phyloP scores from a whole-genome alignment of 2,888 invertebrate species.

The Lobophora halterata region DNA sequence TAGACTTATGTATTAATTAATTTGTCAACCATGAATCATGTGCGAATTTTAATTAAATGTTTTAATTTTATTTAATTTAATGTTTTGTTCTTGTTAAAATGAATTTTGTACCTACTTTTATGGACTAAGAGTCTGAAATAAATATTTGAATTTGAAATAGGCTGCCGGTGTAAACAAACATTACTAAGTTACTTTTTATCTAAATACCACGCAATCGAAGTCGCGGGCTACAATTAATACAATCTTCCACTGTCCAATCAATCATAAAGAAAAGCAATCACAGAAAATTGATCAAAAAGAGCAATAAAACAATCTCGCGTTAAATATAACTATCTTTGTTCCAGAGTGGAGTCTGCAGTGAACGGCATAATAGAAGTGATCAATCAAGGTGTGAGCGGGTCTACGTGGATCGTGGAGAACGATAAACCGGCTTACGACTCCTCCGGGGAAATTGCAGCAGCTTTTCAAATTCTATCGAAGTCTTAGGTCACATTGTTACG shows the following conservation, averaged over 20 bases:
- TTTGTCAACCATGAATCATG: no score
- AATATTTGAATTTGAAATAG: no score
- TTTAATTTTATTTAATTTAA: no score
- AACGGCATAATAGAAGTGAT: constrained; percentile 63
- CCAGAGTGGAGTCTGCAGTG: constrained; percentile 67
- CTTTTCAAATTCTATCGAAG: constrained; percentile 44
- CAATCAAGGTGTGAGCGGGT: constrained; percentile 52
- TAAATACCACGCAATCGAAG: no score
- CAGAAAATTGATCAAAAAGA: constrained; percentile 21
- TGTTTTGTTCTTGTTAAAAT: no score
- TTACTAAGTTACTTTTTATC: no score
- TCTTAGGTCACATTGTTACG: constrained; percentile 22
- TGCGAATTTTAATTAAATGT: no score
- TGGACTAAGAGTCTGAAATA: no score
- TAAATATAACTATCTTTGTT: constrained; percentile 29
- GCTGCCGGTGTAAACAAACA: no score
- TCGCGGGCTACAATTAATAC: no score
- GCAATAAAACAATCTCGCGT: constrained; percentile 22
- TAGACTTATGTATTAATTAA: no score
- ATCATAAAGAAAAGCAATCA: constrained; percentile 21
- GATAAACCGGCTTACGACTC: constrained; percentile 59
- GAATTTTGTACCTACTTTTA: no score
- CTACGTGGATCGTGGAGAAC: constrained; percentile 65
- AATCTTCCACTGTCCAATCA: constrained; percentile 16
- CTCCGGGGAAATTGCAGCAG: constrained; percentile 45